phyloP scores from a whole-genome alignment of 2,113 vertebrate genomes.

The Bettongia penicillata region DNA sequence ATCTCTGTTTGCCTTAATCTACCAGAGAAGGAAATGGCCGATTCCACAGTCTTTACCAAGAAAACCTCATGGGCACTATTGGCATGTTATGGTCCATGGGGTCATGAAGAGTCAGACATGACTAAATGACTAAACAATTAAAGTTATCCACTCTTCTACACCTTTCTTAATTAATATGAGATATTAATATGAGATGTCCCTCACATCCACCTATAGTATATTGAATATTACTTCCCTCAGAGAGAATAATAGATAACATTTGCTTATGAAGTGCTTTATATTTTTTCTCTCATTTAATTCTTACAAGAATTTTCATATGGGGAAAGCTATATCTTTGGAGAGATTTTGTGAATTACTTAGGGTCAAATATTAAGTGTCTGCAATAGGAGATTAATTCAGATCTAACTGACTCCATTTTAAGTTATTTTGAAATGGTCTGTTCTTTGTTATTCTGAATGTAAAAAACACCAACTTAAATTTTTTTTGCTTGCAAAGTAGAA shows the following conservation, averaged over 20 bases:
- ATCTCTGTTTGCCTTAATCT: neutral
- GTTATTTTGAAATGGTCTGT: neutral
- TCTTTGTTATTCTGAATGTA: neutral
- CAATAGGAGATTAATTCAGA: neutral
- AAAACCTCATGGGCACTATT: neutral
- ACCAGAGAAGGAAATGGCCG: neutral
- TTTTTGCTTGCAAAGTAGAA: neutral
- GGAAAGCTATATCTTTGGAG: neutral
- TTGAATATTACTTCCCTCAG: neutral
- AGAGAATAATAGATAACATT: neutral
- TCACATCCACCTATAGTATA: neutral
- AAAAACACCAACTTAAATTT: neutral
- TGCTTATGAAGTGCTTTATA: neutral
- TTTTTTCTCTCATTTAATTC: neutral
- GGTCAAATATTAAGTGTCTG: neutral
- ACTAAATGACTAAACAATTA: neutral
- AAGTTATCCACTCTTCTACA: neutral
- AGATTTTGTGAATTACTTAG: neutral
- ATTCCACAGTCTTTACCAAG: neutral
- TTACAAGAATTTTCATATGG: neutral
- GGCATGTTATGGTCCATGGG: neutral
- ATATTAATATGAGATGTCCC: neutral
- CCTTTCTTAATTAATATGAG: neutral
- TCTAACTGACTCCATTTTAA: neutral
- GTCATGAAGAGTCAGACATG: no score